Evolutionary conservation across 1,140 invertebrate genomes (phyloP), one percentile per base, ranked within the genome.

Genomic region (Ooceraea biroi): DNA sequence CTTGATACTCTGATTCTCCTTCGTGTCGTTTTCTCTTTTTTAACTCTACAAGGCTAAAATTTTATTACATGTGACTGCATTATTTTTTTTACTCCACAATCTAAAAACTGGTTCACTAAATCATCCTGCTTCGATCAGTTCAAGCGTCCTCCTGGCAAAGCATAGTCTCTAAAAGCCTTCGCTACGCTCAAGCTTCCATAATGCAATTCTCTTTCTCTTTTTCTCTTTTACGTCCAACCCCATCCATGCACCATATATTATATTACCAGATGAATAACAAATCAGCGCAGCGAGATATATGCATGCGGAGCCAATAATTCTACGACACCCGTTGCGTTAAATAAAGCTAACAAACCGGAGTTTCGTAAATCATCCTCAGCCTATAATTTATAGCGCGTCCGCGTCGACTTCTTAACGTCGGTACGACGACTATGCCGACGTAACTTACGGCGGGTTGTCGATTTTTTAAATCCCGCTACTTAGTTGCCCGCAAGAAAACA

Each of bases 261-360:
- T 55, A 68, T 78, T 68, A 55, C 57, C 36, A 27, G 22, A 17
- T 55, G n/a, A 85, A 88, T 88, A 82, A 84, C 86, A 85, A 88
- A 88, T 85, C 86, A 77, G 60, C 57, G 36, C 17, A 69, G 69
- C n/a, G 80, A 36, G 60, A 19, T 12, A 19, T 12, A 22, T 17
- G 19, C 50, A 11, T 46, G 52, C 17, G 27, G 41, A 82, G 14
- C 50, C 63, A 41, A 83, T 83, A 83, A 83, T 78, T 68, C 27
- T 25, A 25, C 36, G 73, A 76, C 73, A 65, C 58, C 30, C 71
- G 44, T 78, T 78, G 22, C 30, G 50, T 69, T 57, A 78, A 69
- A 69, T 78, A 57, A 78, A 78, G 63, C 63, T 78, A 78, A 78
- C 22, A 57, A 68, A 78, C 22, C 22, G 17, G 46, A 77, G 63